These are phyloP conservation scores for Hermetia illucens DNA, from an alignment of 1,140 invertebrate genomes.

Conservation along the genomic window DNA sequence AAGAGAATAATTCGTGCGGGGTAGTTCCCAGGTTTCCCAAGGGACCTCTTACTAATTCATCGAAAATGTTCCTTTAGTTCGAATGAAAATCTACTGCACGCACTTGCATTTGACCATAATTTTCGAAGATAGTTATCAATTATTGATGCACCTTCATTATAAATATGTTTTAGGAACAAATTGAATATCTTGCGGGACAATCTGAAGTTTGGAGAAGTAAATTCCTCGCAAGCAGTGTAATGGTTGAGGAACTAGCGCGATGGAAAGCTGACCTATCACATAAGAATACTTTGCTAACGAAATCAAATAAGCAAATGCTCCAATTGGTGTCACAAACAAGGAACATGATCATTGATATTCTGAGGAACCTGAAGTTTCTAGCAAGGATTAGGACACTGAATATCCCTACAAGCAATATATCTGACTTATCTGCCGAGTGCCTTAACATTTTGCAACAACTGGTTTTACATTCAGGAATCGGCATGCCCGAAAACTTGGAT, in stretches of 20 bases:
- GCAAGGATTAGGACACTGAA: constrained; percentile 22
- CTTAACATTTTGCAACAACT: constrained; percentile 24
- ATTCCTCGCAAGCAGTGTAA: constrained; percentile 84
- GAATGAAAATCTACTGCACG: too few relatives aligned
- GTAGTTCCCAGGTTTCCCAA: too few relatives aligned
- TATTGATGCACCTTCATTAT: background rate
- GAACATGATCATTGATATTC: constrained; percentile 52
- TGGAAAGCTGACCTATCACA: constrained; percentile 69
- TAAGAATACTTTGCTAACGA: constrained; percentile 58
- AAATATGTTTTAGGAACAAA: constrained; percentile 51
- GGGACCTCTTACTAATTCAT: background rate
- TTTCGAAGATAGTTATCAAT: too few relatives aligned
- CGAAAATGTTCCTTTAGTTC: background rate
- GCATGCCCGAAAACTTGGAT: constrained; percentile 22
- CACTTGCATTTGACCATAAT: too few relatives aligned
- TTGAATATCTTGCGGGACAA: constrained; percentile 80
- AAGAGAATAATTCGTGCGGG: too few relatives aligned
- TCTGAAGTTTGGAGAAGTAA: constrained; percentile 93
- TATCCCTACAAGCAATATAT: constrained; percentile 29
- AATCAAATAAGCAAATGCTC: constrained; percentile 55
- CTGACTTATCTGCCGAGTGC: constrained; percentile 29
- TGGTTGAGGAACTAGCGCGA: constrained; percentile 76
- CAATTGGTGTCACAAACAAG: constrained; percentile 57
- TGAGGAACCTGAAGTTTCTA: constrained; percentile 40
- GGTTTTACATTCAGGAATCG: constrained; percentile 25